Conservation (phyloP, 2,113 vertebrate genomes). For the Noturus placidus region DNA sequence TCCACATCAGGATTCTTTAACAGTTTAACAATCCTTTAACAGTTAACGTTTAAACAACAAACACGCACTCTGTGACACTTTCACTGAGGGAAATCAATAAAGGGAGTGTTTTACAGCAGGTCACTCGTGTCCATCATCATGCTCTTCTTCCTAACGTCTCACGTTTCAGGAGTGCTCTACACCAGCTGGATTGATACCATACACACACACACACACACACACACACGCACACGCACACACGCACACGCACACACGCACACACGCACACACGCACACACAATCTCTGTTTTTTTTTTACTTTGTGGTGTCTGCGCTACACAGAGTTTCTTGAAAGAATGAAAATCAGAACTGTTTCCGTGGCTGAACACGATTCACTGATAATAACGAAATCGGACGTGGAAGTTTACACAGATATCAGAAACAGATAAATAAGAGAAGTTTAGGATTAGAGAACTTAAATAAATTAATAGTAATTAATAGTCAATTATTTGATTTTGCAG, state of each 20-base stretch:
- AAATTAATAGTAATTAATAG: not conserved
- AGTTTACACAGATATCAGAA: not conserved
- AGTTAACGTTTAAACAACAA: not conserved
- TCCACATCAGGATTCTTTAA: too few relatives aligned
- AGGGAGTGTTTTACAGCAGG: not conserved
- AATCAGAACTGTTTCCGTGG: not conserved
- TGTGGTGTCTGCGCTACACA: not conserved
- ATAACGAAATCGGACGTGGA: not conserved
- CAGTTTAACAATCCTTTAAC: too few relatives aligned
- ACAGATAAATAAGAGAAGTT: not conserved
- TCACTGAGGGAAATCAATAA: not conserved
- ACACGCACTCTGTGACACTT: not conserved
- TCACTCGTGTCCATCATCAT: slow-evolving; percentile 1
- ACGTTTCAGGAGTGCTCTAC: not conserved
- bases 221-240: slow-evolving; percentile 1
- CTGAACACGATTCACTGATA: not conserved
- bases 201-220: slow-evolving; percentile 10
- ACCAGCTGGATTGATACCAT: not conserved
- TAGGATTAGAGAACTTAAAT: not conserved
- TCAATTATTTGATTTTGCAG: not conserved
- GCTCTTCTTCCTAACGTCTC: not conserved
- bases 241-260: slow-evolving; percentile 6
- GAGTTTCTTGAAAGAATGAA: not conserved
- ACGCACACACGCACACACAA: not conserved
- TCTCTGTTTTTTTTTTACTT: not conserved